Evolutionary conservation across 2,113 vertebrate genomes (phyloP).

Genomic region (Sinocyclocheilus maitianheensis): DNA sequence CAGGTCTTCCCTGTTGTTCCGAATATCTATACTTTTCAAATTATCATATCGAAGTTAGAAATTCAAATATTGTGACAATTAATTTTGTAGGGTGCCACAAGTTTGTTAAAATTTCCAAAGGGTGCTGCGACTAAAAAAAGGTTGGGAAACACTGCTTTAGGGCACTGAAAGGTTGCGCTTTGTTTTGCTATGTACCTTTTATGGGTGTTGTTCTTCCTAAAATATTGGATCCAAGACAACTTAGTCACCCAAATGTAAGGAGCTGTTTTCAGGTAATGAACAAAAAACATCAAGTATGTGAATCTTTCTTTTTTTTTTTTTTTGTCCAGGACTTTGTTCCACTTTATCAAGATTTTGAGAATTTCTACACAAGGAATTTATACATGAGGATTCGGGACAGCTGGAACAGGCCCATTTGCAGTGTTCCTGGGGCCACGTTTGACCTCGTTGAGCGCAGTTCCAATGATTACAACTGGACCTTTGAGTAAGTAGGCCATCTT

Average conservation of each 20-base stretch:
- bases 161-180: neutral
- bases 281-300: neutral
- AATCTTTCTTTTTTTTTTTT: neutral
- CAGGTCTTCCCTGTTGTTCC: too few relatives aligned
- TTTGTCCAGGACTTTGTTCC: constrained; percentile 87
- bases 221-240: neutral
- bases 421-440: constrained; percentile 87
- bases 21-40: too few relatives aligned
- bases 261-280: constrained; percentile 2
- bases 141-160: neutral
- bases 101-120: too few relatives aligned
- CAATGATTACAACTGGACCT: constrained; percentile 94
- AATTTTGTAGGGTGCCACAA: too few relatives aligned
- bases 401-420: constrained; percentile 90
- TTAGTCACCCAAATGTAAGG: neutral
- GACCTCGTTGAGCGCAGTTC: constrained; percentile 86
- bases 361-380: constrained; percentile 92
- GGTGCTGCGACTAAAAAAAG: too few relatives aligned
- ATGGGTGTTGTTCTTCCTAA: neutral
- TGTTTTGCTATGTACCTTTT: neutral
- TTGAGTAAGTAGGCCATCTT: constrained; percentile 79
- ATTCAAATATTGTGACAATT: too few relatives aligned
- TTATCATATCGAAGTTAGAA: too few relatives aligned
- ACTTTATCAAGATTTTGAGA: constrained; percentile 94
- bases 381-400: constrained; percentile 93